Percentiles rank a stretch among this genome's conserved stretches.
These are phyloP conservation scores for Tromatobia lineatoria DNA, from an alignment of 2,888 invertebrate species.

Conservation along the genomic window DNA sequence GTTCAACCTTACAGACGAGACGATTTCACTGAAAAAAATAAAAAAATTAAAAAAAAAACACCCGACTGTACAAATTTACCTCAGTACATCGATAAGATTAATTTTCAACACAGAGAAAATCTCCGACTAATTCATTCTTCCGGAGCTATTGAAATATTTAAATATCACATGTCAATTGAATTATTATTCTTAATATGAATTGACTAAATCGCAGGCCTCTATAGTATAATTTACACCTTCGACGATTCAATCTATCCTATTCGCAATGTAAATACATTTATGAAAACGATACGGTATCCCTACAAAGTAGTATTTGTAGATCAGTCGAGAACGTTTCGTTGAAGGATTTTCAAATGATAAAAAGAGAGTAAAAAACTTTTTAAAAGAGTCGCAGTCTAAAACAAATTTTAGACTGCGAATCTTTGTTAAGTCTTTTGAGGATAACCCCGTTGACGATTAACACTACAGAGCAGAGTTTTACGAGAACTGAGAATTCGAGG, in stretches of 20 bases:
- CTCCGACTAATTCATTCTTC: constrained; percentile 1
- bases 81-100: constrained; percentile 17
- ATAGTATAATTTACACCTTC: constrained; percentile 34
- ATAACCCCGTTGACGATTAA: no score
- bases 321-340: background rate
- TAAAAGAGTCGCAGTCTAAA: no score
- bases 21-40: constrained; percentile 56
- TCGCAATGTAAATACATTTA: constrained; percentile 26
- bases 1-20: constrained; percentile 49
- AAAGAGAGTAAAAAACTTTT: no score
- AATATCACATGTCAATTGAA: constrained; percentile 65
- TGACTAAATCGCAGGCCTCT: constrained; percentile 34
- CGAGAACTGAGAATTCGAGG: no score
- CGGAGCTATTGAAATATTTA: constrained; percentile 60
- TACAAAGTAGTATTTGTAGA: constrained; percentile 14
- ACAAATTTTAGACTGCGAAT: no score
- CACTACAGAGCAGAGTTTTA: no score
- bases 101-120: constrained; percentile 40
- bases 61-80: constrained; percentile 51
- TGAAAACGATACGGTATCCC: constrained; percentile 36
- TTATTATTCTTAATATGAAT: constrained; percentile 47
- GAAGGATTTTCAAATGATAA: no score
- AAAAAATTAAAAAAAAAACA: constrained; percentile 38
- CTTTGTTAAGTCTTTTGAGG: no score
- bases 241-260: constrained; percentile 55